These are phyloP conservation scores for Spinibarbus caldwelli DNA, from an alignment of 2,797 vertebrate genomes.

Conservation along the genomic window DNA sequence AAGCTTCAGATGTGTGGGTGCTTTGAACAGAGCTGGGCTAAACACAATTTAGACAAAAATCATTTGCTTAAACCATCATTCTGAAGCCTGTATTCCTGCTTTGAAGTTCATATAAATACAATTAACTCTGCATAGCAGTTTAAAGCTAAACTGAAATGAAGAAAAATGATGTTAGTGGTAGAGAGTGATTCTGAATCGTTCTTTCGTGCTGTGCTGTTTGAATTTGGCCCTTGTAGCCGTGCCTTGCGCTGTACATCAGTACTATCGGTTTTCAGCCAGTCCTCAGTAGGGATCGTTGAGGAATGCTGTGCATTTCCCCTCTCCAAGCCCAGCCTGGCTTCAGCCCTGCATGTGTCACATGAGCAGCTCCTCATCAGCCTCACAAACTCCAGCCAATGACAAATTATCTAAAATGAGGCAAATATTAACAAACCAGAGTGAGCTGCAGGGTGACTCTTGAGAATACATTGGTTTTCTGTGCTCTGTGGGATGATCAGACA, in stretches of 20 bases:
- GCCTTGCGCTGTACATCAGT: conserved; percentile 44
- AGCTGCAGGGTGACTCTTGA: neutral
- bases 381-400: conserved; percentile 19
- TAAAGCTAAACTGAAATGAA: neutral
- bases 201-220: conserved; percentile 23
- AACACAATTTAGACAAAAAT: neutral
- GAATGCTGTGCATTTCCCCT: conserved; percentile 66
- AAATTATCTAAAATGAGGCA: conserved; percentile 34
- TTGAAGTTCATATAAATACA: conserved; percentile 8
- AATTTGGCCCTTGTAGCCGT: conserved; percentile 34
- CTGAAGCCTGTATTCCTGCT: neutral
- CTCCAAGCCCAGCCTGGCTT: conserved; percentile 55
- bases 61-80: neutral
- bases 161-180: neutral
- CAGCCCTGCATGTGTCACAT: conserved; percentile 51
- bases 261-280: conserved; percentile 57
- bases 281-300: conserved; percentile 58
- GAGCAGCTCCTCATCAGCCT: conserved; percentile 47
- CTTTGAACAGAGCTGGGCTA: neutral
- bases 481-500: neutral
- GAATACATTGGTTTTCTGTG: neutral
- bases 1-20: neutral
- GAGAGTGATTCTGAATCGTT: neutral
- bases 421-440: conserved; percentile 17
- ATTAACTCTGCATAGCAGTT: neutral